Evolutionary conservation across 2,113 vertebrate genomes (phyloP), one percentile per base, ranked within the genome.

Genomic region (Galbula dea): DNA sequence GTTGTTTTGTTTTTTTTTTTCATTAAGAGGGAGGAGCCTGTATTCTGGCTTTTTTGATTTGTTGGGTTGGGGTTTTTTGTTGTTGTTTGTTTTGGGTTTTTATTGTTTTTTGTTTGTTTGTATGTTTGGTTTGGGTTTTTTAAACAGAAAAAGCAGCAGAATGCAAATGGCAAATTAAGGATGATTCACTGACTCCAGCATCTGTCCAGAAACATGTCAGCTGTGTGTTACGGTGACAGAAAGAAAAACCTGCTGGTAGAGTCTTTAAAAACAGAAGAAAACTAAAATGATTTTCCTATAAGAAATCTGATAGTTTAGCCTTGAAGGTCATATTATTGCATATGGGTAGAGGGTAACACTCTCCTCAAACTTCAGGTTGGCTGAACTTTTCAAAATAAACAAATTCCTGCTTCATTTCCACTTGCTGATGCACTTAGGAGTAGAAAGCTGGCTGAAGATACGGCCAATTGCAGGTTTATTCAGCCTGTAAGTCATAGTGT

Each of bases 191-290:
- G 59, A 74, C 62, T 92, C 67, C 14, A 73, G 3, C 3, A 5
- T 85, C 65, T 76, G 71, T 94, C 77, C 63, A 96, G 84, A 96
- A 96, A 96, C 45, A 43, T n/a, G 62, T 90, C 87, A 91, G 85
- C 78, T n/a, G 83, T 24, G 51, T 79, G 37, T 87, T 73, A 77
- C 4, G 29, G 72, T 8, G 6, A 92, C 52, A 86, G 57, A 48
- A 74, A 91, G 57, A 83, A 90, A 96, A 96, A 77, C 51, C 71
- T 93, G 90, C 87, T 95, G 58, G 36, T 45, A 83, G 48, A 79
- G 43, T 74, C 49, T 73, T 83, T 45, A 90, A 88, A 86, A 79
- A 66, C 12, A 51, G 30, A 59, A 78, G 69, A 59, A 30, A 37
- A 37, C 1, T 15, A 4, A 14, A 62, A 27, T 86, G 29, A n/a